A percentile compares a stretch with the other conserved stretches of the same genome.
These are phyloP conservation scores for Dasypogon diadema DNA, from an alignment of 2,888 invertebrate genomes.

Conservation along the genomic window DNA sequence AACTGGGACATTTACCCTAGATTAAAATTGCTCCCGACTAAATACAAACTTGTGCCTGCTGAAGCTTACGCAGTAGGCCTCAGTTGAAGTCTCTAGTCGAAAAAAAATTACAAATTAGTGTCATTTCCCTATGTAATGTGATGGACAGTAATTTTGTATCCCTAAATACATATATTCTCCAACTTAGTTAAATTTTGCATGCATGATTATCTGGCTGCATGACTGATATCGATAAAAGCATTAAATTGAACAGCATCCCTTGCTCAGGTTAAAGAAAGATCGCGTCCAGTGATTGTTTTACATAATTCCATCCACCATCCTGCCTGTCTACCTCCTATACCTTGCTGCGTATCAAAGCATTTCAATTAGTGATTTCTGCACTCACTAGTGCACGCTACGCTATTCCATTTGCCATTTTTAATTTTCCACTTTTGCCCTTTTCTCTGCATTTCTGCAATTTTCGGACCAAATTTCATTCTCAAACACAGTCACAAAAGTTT, in stretches of 20 bases:
- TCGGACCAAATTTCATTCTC: not conserved
- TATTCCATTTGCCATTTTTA: constrained; percentile 40
- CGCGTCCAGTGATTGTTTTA: not conserved
- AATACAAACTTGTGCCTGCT: no score
- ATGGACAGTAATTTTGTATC: no score
- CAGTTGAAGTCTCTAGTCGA: no score
- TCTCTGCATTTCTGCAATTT: constrained; percentile 42
- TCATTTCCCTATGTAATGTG: no score
- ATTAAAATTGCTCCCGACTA: no score
- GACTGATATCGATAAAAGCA: no score
- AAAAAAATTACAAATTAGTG: no score
- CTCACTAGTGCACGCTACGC: not conserved
- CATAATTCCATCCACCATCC: not conserved
- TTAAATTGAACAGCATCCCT: not conserved
- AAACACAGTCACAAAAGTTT: constrained; percentile 19
- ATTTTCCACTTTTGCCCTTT: constrained; percentile 49
- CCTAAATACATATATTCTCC: no score
- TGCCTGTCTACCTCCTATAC: not conserved
- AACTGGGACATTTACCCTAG: no score
- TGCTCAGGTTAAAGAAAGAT: not conserved
- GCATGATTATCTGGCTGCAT: no score
- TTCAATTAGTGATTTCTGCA: constrained; percentile 45
- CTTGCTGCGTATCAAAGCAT: constrained; percentile 13
- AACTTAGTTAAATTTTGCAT: no score
- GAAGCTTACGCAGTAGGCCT: no score